These are phyloP conservation scores for Vipera latastei DNA, from an alignment of 2,797 vertebrate genomes.

Conservation along the genomic window DNA sequence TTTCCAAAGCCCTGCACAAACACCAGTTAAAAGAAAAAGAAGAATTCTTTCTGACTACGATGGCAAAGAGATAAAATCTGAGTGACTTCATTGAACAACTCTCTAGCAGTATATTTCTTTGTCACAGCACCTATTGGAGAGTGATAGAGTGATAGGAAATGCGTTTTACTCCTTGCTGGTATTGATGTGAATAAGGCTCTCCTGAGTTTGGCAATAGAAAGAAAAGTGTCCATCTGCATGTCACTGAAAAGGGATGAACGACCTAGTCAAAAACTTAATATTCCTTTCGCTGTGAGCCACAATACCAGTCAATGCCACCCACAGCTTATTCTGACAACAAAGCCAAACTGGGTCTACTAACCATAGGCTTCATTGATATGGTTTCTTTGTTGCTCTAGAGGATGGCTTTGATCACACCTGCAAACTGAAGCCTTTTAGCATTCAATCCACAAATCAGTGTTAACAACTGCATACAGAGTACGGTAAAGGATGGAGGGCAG, in stretches of 20 bases:
- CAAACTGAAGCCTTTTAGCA: conserved; percentile 44
- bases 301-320: neutral
- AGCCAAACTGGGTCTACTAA: neutral
- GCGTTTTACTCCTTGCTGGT: neutral
- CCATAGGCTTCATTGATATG: neutral
- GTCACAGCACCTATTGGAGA: neutral
- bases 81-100: neutral
- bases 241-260: neutral
- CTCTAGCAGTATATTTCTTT: neutral
- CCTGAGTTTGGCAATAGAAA: neutral
- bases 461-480: conserved; percentile 41
- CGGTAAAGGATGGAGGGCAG: conserved; percentile 19
- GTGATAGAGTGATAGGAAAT: neutral
- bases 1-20: neutral
- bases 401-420: conserved; percentile 31
- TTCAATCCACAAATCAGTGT: conserved; percentile 46
- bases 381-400: neutral
- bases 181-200: neutral
- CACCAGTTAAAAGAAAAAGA: neutral
- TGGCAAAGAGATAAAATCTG: neutral
- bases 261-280: neutral
- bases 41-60: neutral
- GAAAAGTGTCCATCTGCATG: neutral
- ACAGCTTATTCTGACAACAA: neutral
- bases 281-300: neutral